Evolutionary conservation across 2,113 vertebrate genomes (phyloP).

Genomic region (Trochalopteron elliotii): DNA sequence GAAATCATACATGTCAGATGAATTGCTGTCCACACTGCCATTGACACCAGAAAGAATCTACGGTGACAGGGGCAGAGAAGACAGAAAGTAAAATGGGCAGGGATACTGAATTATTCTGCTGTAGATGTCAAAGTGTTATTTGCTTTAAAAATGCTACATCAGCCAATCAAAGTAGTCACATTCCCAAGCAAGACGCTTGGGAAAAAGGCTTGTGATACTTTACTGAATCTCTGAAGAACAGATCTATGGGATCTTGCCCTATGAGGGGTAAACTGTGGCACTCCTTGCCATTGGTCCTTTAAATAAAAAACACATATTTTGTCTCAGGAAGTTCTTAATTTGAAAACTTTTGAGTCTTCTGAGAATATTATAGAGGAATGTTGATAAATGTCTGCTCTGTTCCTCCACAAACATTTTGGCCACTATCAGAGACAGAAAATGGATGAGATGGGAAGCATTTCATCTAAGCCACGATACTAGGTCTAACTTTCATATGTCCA

Average conservation of each 20-base stretch:
- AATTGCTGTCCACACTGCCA: neutral
- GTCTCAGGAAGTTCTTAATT: neutral
- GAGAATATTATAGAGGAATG: neutral
- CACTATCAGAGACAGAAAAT: neutral
- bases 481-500: neutral
- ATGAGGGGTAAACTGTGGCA: neutral
- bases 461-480: neutral
- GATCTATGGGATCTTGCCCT: neutral
- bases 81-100: neutral
- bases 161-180: neutral
- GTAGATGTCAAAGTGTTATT: neutral
- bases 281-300: neutral
- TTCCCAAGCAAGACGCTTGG: neutral
- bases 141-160: neutral
- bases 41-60: neutral
- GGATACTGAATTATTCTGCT: neutral
- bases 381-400: neutral
- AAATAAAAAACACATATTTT: neutral
- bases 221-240: neutral
- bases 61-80: neutral
- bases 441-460: neutral
- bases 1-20: neutral
- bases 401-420: neutral
- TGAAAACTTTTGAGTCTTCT: neutral
- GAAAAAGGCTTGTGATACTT: neutral